These are phyloP conservation scores for Nyleta sp. DNA, from an alignment of 2,888 invertebrate species.

Conservation along the genomic window DNA sequence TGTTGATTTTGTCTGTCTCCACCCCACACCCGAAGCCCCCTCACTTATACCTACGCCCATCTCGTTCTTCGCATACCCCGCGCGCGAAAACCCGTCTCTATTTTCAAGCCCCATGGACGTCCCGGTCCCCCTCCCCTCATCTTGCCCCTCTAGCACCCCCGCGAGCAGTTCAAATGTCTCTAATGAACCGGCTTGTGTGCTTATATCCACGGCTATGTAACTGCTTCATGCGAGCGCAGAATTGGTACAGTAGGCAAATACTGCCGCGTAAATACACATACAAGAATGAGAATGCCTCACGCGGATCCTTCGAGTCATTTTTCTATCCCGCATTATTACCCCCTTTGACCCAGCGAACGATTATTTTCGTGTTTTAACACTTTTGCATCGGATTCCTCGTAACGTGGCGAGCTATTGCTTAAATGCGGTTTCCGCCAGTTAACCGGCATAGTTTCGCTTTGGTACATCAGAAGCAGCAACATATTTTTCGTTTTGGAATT, in stretches of 20 bases:
- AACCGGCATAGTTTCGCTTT: slow-evolving; percentile 37
- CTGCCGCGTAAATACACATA: slow-evolving; percentile 51
- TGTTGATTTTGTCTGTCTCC: slow-evolving; percentile 83
- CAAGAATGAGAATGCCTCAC: slow-evolving; percentile 46
- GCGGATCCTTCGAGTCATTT: slow-evolving; percentile 41
- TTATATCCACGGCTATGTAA: slow-evolving; percentile 80
- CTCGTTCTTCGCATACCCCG: slow-evolving; percentile 63
- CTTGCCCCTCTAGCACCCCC: slow-evolving; percentile 65
- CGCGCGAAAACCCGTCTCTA: slow-evolving; percentile 65
- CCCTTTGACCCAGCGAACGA: slow-evolving; percentile 20
- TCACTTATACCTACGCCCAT: slow-evolving; percentile 56
- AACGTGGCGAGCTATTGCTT: slow-evolving; percentile 33
- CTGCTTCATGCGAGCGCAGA: slow-evolving; percentile 73
- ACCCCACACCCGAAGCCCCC: slow-evolving; percentile 65
- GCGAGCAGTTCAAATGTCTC: slow-evolving; percentile 81
- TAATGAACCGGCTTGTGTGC: slow-evolving; percentile 83
- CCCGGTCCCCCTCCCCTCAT: slow-evolving; percentile 47
- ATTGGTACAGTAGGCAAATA: slow-evolving; percentile 66
- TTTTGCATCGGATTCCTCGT: slow-evolving; percentile 25
- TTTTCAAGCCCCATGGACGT: slow-evolving; percentile 65
- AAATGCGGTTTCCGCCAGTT: slow-evolving; percentile 46
- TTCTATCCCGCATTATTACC: slow-evolving; percentile 15
- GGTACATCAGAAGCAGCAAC: slow-evolving; percentile 14
- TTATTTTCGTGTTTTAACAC: slow-evolving; percentile 53
- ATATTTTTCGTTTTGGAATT: slow-evolving; percentile 29